Evolutionary conservation across 2,888 invertebrate species (phyloP).

Genomic region (Nymphalis c-album): DNA sequence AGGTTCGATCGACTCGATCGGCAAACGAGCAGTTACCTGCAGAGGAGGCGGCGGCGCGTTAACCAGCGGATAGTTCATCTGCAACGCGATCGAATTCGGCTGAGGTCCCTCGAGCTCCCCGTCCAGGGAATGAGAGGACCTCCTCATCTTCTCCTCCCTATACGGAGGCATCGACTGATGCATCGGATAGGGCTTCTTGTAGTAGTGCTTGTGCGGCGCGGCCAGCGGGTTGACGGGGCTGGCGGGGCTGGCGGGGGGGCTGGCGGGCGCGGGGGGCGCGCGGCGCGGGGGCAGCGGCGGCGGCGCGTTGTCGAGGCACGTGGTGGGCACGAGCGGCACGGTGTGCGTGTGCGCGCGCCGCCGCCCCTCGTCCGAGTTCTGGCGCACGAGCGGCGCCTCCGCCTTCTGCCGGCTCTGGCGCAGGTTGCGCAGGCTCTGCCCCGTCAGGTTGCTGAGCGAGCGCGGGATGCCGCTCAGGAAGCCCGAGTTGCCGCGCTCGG

Average conservation of each 20-base stretch:
- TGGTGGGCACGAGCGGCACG: constrained; percentile 68
- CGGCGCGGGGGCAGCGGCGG: constrained; percentile 66
- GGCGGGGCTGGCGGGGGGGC: constrained; percentile 46
- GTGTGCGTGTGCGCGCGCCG: constrained; percentile 55
- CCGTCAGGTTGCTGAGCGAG: constrained; percentile 74
- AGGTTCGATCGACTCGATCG: constrained; percentile 18
- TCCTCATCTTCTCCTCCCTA: constrained; percentile 49
- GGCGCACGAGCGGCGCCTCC: constrained; percentile 58
- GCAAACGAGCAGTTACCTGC: constrained; percentile 56
- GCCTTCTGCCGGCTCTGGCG: constrained; percentile 60
- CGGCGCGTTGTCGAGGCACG: constrained; percentile 67
- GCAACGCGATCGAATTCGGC: constrained; percentile 83
- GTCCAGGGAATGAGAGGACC: constrained; percentile 70
- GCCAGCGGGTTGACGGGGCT: constrained; percentile 55
- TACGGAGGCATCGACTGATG: constrained; percentile 63
- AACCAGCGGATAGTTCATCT: constrained; percentile 84
- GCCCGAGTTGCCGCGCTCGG: constrained; percentile 49
- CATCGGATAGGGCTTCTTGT: constrained; percentile 56
- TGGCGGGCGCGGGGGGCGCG: constrained; percentile 51
- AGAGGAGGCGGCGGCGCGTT: constrained; percentile 78
- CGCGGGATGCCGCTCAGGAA: constrained; percentile 74
- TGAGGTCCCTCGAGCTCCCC: constrained; percentile 69
- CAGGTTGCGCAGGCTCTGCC: constrained; percentile 68
- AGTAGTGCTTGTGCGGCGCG: constrained; percentile 48
- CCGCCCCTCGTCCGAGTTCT: constrained; percentile 61